Evolutionary conservation across 2,888 invertebrate genomes (phyloP).

Genomic region (Smittia sp.): DNA sequence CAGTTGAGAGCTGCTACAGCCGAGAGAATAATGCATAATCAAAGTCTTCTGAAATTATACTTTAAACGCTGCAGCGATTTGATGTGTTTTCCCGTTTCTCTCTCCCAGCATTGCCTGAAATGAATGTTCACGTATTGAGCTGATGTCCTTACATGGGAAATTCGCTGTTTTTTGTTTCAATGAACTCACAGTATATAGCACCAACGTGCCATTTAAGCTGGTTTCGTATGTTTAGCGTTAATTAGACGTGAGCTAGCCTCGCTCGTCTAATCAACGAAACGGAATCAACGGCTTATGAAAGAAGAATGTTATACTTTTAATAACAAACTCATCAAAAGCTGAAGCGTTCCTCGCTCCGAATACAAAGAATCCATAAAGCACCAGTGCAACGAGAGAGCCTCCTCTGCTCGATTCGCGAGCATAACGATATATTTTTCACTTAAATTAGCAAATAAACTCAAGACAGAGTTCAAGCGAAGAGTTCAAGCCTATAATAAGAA

Average conservation of each 20-base stretch:
- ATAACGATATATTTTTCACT: conserved; percentile 27
- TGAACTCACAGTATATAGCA: conserved; percentile 32
- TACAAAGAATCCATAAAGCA: no score
- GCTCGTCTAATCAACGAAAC: neutral
- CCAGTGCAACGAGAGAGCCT: no score
- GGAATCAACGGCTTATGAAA: no score
- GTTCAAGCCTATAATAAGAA: conserved; percentile 36
- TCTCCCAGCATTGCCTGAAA: neutral
- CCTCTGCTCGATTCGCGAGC: neutral
- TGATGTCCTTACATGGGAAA: conserved; percentile 36
- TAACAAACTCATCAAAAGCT: no score
- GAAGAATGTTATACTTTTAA: no score
- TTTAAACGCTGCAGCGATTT: conserved; percentile 16
- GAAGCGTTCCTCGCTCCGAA: no score
- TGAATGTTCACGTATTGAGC: neutral
- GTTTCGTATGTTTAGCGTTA: conserved; percentile 25
- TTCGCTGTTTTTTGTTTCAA: conserved; percentile 21
- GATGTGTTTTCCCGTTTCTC: neutral
- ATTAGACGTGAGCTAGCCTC: conserved; percentile 4
- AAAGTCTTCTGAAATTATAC: conserved; percentile 31
- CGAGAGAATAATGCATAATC: conserved; percentile 29
- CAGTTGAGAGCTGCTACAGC: conserved; percentile 6
- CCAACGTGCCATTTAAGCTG: conserved; percentile 21
- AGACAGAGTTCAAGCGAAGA: conserved; percentile 37
- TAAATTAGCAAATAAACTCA: conserved; percentile 39